Conservation (phyloP, 1,140 invertebrate genomes). For the Calosoma granatense region DNA sequence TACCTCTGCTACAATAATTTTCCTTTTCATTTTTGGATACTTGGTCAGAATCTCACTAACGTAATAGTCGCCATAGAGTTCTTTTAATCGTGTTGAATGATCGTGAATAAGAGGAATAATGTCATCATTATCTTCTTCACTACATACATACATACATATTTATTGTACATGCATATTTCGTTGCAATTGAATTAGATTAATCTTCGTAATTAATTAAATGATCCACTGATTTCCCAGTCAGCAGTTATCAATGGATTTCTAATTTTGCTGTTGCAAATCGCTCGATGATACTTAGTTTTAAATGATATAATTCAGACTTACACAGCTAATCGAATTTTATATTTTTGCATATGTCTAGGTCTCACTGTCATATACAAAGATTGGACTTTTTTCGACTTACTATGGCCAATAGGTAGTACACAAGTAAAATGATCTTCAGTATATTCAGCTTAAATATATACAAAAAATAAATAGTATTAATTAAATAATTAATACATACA, state of each 20-base stretch:
- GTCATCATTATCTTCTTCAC: constrained; percentile 65
- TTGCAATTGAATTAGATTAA: neutral
- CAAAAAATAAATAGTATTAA: neutral
- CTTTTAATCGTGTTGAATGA: constrained; percentile 39
- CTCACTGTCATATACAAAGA: constrained; percentile 32
- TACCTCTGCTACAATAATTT: constrained; percentile 38
- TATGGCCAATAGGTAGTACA: constrained; percentile 13
- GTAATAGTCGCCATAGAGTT: constrained; percentile 59
- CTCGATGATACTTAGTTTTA: neutral
- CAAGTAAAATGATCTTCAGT: constrained; percentile 23
- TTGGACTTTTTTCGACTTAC: constrained; percentile 15
- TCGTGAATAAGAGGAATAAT: constrained; percentile 52
- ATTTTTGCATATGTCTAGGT: constrained; percentile 33
- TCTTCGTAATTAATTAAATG: neutral
- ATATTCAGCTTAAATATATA: constrained; percentile 17
- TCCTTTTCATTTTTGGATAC: constrained; percentile 36
- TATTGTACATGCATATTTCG: no score
- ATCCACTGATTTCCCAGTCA: neutral
- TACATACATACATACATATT: constrained; percentile 22
- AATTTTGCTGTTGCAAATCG: neutral
- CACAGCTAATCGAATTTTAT: constrained; percentile 43
- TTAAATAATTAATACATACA: constrained; percentile 17
- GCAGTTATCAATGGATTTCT: neutral
- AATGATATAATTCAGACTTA: constrained; percentile 28
- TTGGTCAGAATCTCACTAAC: constrained; percentile 56